Percentiles rank a stretch among this genome's conserved stretches.
Conservation (phyloP, 2,797 vertebrate genomes). For the Paramormyrops hopkinsi region DNA sequence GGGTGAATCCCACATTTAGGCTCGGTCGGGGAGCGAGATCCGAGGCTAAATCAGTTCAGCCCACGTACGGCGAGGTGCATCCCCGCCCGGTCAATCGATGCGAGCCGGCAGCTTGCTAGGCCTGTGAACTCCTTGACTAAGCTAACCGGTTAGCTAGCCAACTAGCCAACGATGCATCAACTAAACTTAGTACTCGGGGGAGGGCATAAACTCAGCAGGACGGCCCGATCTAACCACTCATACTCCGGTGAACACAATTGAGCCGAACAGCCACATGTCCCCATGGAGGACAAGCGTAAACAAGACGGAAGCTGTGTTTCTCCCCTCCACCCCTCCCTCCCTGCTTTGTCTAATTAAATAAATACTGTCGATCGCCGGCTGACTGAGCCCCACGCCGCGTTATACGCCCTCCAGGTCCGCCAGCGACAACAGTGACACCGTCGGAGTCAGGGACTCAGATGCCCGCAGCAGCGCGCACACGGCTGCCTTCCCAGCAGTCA, state of each 20-base stretch:
- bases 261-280: neutral
- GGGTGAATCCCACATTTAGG: neutral
- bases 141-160: neutral
- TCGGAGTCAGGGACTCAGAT: neutral
- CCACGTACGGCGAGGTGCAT: neutral
- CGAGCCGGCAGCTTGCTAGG: neutral
- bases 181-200: neutral
- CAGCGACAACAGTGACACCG: neutral
- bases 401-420: neutral
- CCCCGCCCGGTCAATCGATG: neutral
- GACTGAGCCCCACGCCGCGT: neutral
- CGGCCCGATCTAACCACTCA: neutral
- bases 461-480: neutral
- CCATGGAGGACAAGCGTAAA: neutral
- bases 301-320: neutral
- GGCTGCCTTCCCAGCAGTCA: neutral
- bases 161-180: neutral
- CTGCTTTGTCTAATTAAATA: neutral
- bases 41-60: neutral
- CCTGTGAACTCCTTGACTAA: conserved; percentile 5
- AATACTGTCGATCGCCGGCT: neutral
- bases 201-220: neutral
- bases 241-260: neutral
- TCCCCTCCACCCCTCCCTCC: neutral
- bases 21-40: neutral